Evolutionary conservation across 2,888 invertebrate genomes (phyloP).

Genomic region (Ochlodes sylvanus): DNA sequence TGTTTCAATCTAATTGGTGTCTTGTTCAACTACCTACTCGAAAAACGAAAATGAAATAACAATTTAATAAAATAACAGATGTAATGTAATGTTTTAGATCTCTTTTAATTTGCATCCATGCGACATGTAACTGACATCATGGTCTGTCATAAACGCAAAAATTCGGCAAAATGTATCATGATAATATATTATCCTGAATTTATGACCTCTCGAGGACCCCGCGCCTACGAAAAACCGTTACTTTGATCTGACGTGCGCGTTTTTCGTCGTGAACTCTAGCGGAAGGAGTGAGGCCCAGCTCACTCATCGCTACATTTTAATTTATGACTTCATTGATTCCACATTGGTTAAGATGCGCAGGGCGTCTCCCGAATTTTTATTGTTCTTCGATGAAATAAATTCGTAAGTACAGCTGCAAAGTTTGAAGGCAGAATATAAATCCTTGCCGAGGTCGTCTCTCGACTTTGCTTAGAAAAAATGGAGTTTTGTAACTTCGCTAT

Average conservation of each 20-base stretch:
- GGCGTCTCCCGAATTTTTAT: constrained; percentile 62
- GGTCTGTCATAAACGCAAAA: too few relatives aligned
- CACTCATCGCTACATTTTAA: constrained; percentile 51
- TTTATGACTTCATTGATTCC: constrained; percentile 58
- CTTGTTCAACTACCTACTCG: too few relatives aligned
- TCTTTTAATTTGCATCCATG: too few relatives aligned
- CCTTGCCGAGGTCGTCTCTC: constrained; percentile 56
- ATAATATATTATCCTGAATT: too few relatives aligned
- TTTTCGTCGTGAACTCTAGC: constrained; percentile 44
- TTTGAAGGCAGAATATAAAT: constrained; percentile 63
- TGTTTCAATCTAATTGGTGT: too few relatives aligned
- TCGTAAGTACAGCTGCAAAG: constrained; percentile 62
- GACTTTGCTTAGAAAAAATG: constrained; percentile 48
- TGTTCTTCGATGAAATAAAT: constrained; percentile 65
- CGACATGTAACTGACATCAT: too few relatives aligned
- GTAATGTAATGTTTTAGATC: too few relatives aligned
- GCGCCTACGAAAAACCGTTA: not conserved
- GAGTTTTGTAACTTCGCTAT: constrained; percentile 54
- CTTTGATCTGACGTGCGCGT: constrained; percentile 30
- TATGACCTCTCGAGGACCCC: too few relatives aligned
- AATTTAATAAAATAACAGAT: too few relatives aligned
- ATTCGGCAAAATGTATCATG: too few relatives aligned
- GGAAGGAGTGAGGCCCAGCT: constrained; percentile 45
- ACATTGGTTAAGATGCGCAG: constrained; percentile 59
- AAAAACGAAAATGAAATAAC: too few relatives aligned